Evolutionary conservation across 2,888 invertebrate genomes (phyloP), one percentile per base, ranked within the genome.

Genomic region (Diloba caeruleocephala): DNA sequence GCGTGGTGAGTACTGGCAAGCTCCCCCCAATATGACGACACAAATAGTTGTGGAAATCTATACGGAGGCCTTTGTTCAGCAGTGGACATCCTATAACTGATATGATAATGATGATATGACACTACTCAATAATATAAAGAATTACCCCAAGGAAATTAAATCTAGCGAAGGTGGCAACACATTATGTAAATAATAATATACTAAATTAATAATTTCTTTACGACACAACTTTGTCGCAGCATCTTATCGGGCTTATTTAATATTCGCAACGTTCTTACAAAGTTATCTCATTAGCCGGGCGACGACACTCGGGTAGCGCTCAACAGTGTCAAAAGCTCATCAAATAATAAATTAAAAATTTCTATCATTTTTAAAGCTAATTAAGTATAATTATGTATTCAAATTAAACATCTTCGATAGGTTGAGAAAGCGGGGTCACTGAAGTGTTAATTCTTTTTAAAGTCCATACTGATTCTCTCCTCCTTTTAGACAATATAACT

Each of bases 231-330:
- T 63, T 54, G 60, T 46, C 31, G 51, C 31, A 26, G 23, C 29
- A 51, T 51, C 48, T 53, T 62, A 72, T 57, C 56, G 26, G 34
- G 44, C 62, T 69, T 57, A 54, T 72, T 76, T 74, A 73, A 76
- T 76, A 77, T 76, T 75, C 71, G 59, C 67, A 37, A 69, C 68
- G 66, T 58, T 72, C 67, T 74, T 70, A 65, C 68, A 58, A 77
- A 79, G 71, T 78, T 78, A 79, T 72, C 76, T 78, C 69, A 68
- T 79, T 78, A 76, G 54, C 39, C 15, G 52, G 49, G 45, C 42
- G 49, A 44, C 55, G 68, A 51, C 57, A 52, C 48, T 50, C 26
- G 23, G 14, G 31, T 45, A 17, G 41, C 49, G 31, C 48, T 44
- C 26, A 29, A 12, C 36, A 31, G 29, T 44, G 43, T 48, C 48